These are phyloP conservation scores for Gryllus longicercus DNA, from an alignment of 2,888 invertebrate genomes.

Conservation along the genomic window DNA sequence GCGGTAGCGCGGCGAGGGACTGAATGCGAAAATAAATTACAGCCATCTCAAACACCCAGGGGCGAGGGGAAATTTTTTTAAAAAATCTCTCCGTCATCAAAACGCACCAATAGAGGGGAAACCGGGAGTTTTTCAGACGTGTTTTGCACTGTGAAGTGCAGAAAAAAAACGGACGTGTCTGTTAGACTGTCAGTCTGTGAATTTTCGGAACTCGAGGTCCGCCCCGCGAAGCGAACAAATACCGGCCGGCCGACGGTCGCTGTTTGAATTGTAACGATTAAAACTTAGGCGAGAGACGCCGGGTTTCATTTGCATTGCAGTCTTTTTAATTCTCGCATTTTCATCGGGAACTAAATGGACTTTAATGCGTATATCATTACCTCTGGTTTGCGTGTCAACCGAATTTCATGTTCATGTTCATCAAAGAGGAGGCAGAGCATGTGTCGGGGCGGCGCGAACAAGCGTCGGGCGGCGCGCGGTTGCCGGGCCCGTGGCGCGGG, in stretches of 20 bases:
- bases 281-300: not conserved
- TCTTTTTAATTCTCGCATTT: not conserved
- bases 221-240: not conserved
- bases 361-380: not conserved
- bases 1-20: not conserved
- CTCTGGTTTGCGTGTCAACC: not conserved
- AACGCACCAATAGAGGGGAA: not conserved
- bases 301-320: not conserved
- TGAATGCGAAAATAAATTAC: conserved; percentile 17
- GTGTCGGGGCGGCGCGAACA: too few species aligned
- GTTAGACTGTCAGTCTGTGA: conserved; percentile 3
- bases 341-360: not conserved
- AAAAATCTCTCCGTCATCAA: conserved; percentile 17
- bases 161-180: not conserved
- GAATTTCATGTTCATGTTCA: not conserved
- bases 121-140: not conserved
- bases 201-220: not conserved
- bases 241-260: not conserved
- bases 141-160: not conserved
- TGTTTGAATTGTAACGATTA: not conserved
- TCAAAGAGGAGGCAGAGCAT: not conserved
- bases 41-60: conserved; percentile 17
- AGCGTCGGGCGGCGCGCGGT: too few species aligned
- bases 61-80: not conserved
- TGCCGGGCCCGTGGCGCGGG: too few species aligned